Evolutionary conservation across 2,888 invertebrate species (phyloP).

Genomic region (Erannis defoliaria): DNA sequence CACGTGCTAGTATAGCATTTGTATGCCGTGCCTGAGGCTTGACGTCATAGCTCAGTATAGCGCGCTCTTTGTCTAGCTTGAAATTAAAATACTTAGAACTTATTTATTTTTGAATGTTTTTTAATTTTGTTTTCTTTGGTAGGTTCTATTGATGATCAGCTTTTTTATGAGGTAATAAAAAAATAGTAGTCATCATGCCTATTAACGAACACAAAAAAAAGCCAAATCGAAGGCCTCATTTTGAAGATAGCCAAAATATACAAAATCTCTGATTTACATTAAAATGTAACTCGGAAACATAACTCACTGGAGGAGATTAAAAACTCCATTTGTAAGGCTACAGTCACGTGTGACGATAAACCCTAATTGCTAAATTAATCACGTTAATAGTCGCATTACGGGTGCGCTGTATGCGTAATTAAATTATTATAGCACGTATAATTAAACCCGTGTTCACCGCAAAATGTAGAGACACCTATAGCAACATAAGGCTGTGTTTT

Average conservation of each 20-base stretch:
- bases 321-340: slow-evolving; percentile 37
- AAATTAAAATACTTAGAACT: too few species aligned
- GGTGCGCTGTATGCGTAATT: slow-evolving; percentile 40
- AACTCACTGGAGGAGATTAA: slow-evolving; percentile 37
- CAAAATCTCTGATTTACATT: slow-evolving; percentile 7
- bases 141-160: too few species aligned
- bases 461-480: slow-evolving; percentile 1
- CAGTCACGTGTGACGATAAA: slow-evolving; percentile 39
- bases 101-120: too few species aligned
- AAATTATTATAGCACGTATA: slow-evolving; percentile 36
- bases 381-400: slow-evolving; percentile 37
- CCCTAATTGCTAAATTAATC: slow-evolving; percentile 44
- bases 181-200: too few species aligned
- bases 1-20: too few species aligned
- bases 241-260: background rate
- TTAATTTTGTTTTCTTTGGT: too few species aligned
- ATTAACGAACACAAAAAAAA: background rate
- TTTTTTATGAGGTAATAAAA: too few species aligned
- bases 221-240: background rate
- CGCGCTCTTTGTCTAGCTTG: too few species aligned
- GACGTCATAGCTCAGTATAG: too few species aligned
- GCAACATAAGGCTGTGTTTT: background rate
- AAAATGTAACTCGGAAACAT: slow-evolving; percentile 33
- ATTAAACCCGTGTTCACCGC: slow-evolving; percentile 20
- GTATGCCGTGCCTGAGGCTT: too few species aligned